phyloP scores from a whole-genome alignment of 2,888 invertebrate species.

The Trissonchulus sp. region DNA sequence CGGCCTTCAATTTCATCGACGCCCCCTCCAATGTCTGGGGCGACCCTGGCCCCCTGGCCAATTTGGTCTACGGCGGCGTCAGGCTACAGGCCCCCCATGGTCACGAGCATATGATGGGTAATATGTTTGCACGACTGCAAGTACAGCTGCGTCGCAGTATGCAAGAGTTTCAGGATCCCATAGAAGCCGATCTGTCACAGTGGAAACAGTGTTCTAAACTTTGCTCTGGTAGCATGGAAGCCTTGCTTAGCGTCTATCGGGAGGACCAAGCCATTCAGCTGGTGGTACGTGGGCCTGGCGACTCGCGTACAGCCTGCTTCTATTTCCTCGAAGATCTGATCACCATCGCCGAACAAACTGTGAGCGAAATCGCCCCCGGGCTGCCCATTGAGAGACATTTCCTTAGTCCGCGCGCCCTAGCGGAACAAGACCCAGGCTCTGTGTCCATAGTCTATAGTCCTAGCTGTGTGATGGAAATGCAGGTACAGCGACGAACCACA shows the following conservation, averaged over 20 bases:
- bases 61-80: constrained; percentile 61
- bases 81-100: constrained; percentile 60
- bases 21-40: constrained; percentile 39
- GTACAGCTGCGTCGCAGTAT: constrained; percentile 61
- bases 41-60: constrained; percentile 34
- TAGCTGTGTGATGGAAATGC: constrained; percentile 54
- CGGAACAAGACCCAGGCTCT: not conserved
- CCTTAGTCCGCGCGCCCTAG: constrained; percentile 62
- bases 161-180: constrained; percentile 56
- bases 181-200: constrained; percentile 65
- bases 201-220: constrained; percentile 62
- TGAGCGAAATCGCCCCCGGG: constrained; percentile 65
- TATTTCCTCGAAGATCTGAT: constrained; percentile 66
- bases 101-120: constrained; percentile 61
- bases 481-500: constrained; percentile 48
- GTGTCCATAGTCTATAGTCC: constrained; percentile 40
- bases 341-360: constrained; percentile 62
- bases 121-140: constrained; percentile 65
- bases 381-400: constrained; percentile 64
- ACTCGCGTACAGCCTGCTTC: constrained; percentile 55
- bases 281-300: constrained; percentile 54
- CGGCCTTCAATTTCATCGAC: constrained; percentile 59
- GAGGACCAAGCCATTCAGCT: constrained; percentile 55
- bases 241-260: constrained; percentile 62
- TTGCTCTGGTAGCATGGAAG: constrained; percentile 63